Evolutionary conservation across 1,140 invertebrate genomes (phyloP), one percentile per base, ranked within the genome.

Genomic region (Telenomus remus): DNA sequence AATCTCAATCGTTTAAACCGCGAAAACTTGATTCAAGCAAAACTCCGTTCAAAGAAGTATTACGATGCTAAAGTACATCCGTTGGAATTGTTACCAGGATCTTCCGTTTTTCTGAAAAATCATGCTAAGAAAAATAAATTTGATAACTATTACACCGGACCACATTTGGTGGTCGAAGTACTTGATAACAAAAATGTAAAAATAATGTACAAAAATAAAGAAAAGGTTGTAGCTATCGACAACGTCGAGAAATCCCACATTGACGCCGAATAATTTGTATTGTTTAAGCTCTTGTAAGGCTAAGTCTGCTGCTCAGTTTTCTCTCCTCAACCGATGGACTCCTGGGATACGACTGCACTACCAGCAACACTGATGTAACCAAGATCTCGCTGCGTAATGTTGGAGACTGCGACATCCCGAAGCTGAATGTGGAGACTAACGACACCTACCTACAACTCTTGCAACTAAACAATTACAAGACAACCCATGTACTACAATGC

Each of bases 11-110:
- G 37, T 10, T 11, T 27, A 15, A 43, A 55, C 2, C 14, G 60
- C 0, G 6, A 70, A 61, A 63, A 57, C 9, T 15, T 73, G 1
- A 76, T 68, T 12, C 4, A 27, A 6, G 57, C 72, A 11, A 76
- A 79, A 70, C 37, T 64, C 27, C 68, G 14, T 16, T 66, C 50
- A 1, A 76, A 76, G 39, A 3, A 10, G 5, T 71, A 66, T 47
- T 73, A 78, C n/a, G 60, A 79, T 56, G 9, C n/a, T 48, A 69
- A 69, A 1, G 46, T 65, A 10, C 74, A 79, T 35, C 16, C 19
- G 4, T 0, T 43, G 19, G 14, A 69, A 15, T 54, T 78, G 13
- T 44, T 57, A 11, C 34, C 27, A 1, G 64, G 46, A 46, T 37
- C 65, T 12, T 15, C 6, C 33, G 71, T 76, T 5, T 72, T 69